Evolutionary conservation across 2,888 invertebrate genomes (phyloP).

Genomic region (Hirtodrosophila histrioides): DNA sequence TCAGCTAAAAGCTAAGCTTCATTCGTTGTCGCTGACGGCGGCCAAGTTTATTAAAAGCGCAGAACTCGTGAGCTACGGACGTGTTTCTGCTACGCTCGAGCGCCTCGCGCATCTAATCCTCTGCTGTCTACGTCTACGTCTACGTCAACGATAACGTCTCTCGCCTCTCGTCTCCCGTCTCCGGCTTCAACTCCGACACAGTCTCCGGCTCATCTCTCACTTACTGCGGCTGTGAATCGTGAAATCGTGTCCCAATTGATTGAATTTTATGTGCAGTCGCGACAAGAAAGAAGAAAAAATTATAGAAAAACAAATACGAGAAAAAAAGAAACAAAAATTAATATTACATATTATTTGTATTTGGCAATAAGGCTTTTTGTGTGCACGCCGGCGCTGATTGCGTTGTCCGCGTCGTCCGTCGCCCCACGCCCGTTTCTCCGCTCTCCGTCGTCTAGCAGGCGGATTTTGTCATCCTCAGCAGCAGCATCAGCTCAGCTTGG

Average conservation of each 20-base stretch:
- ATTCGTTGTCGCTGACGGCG: conserved; percentile 55
- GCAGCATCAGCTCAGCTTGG: conserved; percentile 15
- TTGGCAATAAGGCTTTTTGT: conserved; percentile 62
- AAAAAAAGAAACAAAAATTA: conserved; percentile 37
- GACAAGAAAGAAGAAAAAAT: conserved; percentile 25
- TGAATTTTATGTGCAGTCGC: conserved; percentile 60
- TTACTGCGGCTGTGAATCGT: conserved; percentile 54
- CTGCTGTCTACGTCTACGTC: conserved; percentile 23
- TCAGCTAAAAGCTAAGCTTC: conserved; percentile 56
- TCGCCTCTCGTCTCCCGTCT: conserved; percentile 25
- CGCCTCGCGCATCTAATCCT: conserved; percentile 55
- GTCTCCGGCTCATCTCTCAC: conserved; percentile 31
- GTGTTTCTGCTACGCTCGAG: conserved; percentile 74
- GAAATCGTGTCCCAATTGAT: conserved; percentile 79
- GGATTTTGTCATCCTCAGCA: conserved; percentile 54
- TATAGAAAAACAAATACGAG: conserved; percentile 49
- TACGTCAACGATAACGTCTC: no score
- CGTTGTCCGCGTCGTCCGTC: conserved; percentile 27
- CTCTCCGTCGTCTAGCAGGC: not conserved
- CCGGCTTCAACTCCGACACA: conserved; percentile 7
- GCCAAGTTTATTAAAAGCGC: conserved; percentile 80
- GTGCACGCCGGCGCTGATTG: conserved; percentile 54
- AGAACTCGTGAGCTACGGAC: conserved; percentile 82
- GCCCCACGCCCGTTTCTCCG: not conserved
- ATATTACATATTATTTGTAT: conserved; percentile 76